Base-by-base conservation (phyloP, 37 sponge, comb jelly and placozoan genomes). In the Chondrilla cf. caribensis region DNA sequence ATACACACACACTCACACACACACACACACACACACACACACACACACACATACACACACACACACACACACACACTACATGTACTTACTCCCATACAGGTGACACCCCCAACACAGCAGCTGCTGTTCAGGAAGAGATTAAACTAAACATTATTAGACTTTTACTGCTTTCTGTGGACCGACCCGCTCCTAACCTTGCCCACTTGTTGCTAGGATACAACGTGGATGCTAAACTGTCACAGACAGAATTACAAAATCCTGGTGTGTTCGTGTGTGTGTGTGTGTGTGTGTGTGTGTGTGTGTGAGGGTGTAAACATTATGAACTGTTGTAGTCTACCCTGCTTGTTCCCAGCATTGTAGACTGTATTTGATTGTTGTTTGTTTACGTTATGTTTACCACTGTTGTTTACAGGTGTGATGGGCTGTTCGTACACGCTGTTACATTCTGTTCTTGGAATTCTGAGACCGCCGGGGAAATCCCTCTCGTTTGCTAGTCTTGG, bases 211-310 rank as follows among this genome's bases (percentile, higher is more conserved):
- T 98, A 4, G 99, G 99, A 24, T 98, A 84, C 76, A 88, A 91
- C 11, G 70, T 66, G 15, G 39, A 64, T 18, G 65, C 86, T 28
- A 82, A 82, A 3, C 33, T 86, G 19, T 78, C 82, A 38, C 86
- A 94, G 33, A 91, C 93, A 11, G 90, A 67, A 1, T 95, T 98
- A 1, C 99, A 98, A 73, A 96, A 98, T 58, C 97, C 99, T 37
- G 98, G 98, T 94, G 14, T 39, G 84, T 79, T 6, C 19, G 64
- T 39, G 25, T 41, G 18, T 70, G 72, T 62, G 29, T 62, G 29
- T 29, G 64, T 62, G 64, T 62, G 64, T 62, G 29, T n/a, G n/a
- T n/a, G n/a, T n/a, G n/a, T n/a, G n/a, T n/a, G n/a, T n/a, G n/a
- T n/a, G n/a, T n/a, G n/a, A n/a, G n/a, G n/a, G n/a, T n/a, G n/a